Base-by-base conservation (phyloP, 1,140 invertebrate genomes). In the Hetaerina americana region DNA sequence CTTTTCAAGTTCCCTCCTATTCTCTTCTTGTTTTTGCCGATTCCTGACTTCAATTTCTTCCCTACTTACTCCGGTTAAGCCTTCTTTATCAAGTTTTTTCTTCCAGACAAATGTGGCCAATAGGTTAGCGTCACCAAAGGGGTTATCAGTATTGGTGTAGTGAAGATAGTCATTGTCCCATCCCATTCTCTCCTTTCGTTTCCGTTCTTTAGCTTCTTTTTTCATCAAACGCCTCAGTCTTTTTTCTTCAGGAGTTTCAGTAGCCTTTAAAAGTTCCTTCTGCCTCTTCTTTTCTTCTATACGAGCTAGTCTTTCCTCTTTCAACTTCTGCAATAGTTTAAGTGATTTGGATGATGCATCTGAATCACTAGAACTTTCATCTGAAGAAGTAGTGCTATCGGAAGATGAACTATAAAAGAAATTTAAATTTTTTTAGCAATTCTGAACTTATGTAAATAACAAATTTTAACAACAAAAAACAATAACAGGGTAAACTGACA, bases 81-180 rank as follows among this genome's bases (percentile, higher is more conserved):
- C 97, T 80, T 99, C 96, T 77, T 97, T 96, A 74, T 96, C 90
- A 29, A 98, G 82, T 81, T 99, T 99, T 80, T 99, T 99, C 0
- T 86, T 86, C 97, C 97, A 99, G 5, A 97, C 92, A 84, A 99
- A 99, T 0, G 94, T 95, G 24, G 94, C 89, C 0, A 94, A 82
- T 6, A 99, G 85, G 80, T 95, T 94, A 12, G 91, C 92, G 86
- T 99, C 97, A 1, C 97, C 97, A 83, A 99, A 99, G 0, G 97
- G 97, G 84, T 99, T 99, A 80, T 99, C 96, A 26, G 91, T 91
- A 82, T 99, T 98, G 12, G 96, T 98, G 78, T 99, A 99, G 76
- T 95, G 94, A 25, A 94, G 84, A 79, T 97, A 96, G 80, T 97
- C 95, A 76, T 93, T 93, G 82, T 97, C 94, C 95, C 94, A 97